Evolutionary conservation across 2,797 vertebrate genomes (phyloP).

Genomic region (Orestias chungarensis): DNA sequence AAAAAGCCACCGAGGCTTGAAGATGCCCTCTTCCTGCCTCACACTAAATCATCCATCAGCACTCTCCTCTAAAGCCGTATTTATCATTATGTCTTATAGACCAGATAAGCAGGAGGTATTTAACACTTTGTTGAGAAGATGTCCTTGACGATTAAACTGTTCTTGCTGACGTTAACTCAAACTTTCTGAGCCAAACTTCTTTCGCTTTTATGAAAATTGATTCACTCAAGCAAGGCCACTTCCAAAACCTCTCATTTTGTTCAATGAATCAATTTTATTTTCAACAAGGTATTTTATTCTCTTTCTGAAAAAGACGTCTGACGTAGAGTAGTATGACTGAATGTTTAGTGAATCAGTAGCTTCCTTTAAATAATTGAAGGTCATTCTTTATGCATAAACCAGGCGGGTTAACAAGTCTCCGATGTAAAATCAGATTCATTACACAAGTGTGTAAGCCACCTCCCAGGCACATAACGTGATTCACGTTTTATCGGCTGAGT

Average conservation of each 20-base stretch:
- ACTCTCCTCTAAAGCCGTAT: conserved; percentile 42
- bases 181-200: conserved; percentile 31
- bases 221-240: conserved; percentile 19
- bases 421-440: conserved; percentile 54
- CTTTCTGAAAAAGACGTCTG: conserved; percentile 33
- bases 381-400: conserved; percentile 53
- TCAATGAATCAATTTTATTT: background rate
- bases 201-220: background rate
- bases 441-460: no score
- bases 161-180: conserved; percentile 12
- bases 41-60: conserved; percentile 39
- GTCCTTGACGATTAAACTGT: conserved; percentile 51
- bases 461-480: conserved; percentile 1
- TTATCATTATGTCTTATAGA: conserved; percentile 56
- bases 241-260: conserved; percentile 15
- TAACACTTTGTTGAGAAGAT: conserved; percentile 49
- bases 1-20: conserved; percentile 68
- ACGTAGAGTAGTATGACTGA: conserved; percentile 26
- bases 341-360: conserved; percentile 22
- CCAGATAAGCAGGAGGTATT: conserved; percentile 50
- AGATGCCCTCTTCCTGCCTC: conserved; percentile 59
- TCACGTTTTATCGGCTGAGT: conserved; percentile 42
- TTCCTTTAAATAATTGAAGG: conserved; percentile 19
- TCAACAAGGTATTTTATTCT: conserved; percentile 31
- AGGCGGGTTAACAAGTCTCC: conserved; percentile 38